These are phyloP conservation scores for Eilema sororculum DNA, from an alignment of 2,888 invertebrate species.

Conservation along the genomic window DNA sequence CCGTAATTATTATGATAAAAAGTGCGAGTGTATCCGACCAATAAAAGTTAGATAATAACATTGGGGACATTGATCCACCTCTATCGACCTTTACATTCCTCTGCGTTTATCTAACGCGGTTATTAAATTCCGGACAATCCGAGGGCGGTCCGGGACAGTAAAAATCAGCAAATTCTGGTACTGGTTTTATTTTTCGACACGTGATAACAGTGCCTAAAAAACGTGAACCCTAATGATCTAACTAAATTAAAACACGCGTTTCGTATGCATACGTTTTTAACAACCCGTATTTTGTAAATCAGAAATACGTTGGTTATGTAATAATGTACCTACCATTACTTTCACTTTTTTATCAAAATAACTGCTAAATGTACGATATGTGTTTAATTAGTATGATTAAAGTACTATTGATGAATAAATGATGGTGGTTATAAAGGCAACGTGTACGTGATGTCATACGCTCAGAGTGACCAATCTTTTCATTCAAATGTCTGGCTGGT, in stretches of 20 bases:
- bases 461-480: conserved; percentile 71
- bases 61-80: conserved; percentile 38
- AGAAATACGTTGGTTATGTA: background rate
- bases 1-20: conserved; percentile 42
- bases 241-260: conserved; percentile 22
- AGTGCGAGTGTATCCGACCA: conserved; percentile 34
- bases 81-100: conserved; percentile 33
- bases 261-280: background rate
- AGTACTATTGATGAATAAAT: background rate
- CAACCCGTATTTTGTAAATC: background rate
- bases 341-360: background rate
- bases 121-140: conserved; percentile 54
- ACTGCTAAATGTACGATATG: background rate
- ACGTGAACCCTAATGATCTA: background rate
- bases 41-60: conserved; percentile 42
- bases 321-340: background rate
- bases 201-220: background rate
- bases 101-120: conserved; percentile 39
- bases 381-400: background rate
- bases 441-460: conserved; percentile 61
- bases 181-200: conserved; percentile 25
- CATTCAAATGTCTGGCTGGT: conserved; percentile 71
- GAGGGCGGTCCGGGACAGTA: conserved; percentile 23
- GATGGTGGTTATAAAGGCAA: conserved; percentile 35
- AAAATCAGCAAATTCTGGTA: conserved; percentile 21